Percentiles rank a stretch among this genome's conserved stretches.
These are phyloP conservation scores for Phalacrocorax brasilianus DNA, from an alignment of 2,113 vertebrate species.

Conservation along the genomic window DNA sequence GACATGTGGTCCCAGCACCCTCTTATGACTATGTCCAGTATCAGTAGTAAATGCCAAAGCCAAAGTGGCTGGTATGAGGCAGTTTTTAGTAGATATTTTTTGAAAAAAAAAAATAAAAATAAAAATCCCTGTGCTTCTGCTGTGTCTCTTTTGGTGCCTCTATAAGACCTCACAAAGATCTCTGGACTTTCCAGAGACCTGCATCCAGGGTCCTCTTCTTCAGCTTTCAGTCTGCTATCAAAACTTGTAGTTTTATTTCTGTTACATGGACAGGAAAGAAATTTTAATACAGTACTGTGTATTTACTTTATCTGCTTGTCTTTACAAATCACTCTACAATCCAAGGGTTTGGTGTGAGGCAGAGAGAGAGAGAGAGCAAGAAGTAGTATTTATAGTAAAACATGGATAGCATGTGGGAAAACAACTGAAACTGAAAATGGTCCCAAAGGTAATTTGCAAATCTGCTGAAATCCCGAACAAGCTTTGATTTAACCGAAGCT, in stretches of 20 bases:
- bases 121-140: not conserved
- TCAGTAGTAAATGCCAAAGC: not conserved
- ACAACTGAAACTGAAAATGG: constrained; percentile 76
- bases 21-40: not conserved
- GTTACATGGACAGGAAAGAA: not conserved
- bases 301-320: constrained; percentile 52
- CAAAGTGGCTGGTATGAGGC: not conserved
- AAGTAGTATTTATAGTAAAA: constrained; percentile 63
- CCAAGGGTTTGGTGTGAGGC: constrained; percentile 17
- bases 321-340: constrained; percentile 65
- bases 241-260: not conserved
- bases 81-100: not conserved
- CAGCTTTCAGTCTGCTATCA: not conserved
- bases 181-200: not conserved
- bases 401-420: constrained; percentile 69
- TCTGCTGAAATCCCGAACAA: constrained; percentile 92
- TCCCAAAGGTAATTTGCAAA: constrained; percentile 93
- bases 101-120: not conserved
- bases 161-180: not conserved
- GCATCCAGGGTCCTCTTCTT: not conserved
- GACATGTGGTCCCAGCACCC: rapidly evolving
- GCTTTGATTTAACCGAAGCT: constrained; percentile 94
- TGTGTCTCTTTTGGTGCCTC: not conserved
- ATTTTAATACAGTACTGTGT: constrained; percentile 37
- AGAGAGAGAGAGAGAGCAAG: not conserved